These are phyloP conservation scores for Ectropis crepuscularia DNA, from an alignment of 2,888 invertebrate species.

Conservation along the genomic window DNA sequence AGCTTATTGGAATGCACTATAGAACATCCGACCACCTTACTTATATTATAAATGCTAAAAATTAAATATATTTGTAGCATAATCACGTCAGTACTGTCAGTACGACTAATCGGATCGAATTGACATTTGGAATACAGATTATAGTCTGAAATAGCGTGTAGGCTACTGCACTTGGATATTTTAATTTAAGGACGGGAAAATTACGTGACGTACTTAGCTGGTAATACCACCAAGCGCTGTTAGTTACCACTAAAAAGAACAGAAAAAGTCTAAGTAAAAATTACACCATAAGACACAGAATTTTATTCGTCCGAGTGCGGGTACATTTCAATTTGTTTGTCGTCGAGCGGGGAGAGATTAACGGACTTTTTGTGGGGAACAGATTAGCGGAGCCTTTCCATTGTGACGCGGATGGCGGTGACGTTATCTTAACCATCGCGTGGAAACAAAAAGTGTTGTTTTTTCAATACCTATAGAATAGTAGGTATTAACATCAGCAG, in stretches of 20 bases:
- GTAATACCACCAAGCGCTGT: not conserved
- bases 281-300: not conserved
- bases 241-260: not conserved
- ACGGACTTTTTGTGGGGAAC: conserved; percentile 28
- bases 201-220: not conserved
- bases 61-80: no score
- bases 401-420: conserved; percentile 1
- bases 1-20: no score
- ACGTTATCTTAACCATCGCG: conserved; percentile 2
- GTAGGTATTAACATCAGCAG: no score
- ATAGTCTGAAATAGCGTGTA: no score
- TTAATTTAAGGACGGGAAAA: no score
- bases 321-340: conserved; percentile 39
- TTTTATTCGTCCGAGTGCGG: conserved; percentile 18
- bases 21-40: no score
- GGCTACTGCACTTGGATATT: no score
- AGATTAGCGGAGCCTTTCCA: conserved; percentile 16
- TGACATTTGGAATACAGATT: no score
- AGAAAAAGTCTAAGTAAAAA: not conserved
- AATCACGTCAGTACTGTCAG: no score
- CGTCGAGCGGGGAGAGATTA: conserved; percentile 32
- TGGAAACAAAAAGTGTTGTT: not conserved
- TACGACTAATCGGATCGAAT: no score
- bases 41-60: no score
- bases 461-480: no score